Base-by-base conservation (phyloP, 2,113 vertebrate species). In the Pluvianellus socialis region DNA sequence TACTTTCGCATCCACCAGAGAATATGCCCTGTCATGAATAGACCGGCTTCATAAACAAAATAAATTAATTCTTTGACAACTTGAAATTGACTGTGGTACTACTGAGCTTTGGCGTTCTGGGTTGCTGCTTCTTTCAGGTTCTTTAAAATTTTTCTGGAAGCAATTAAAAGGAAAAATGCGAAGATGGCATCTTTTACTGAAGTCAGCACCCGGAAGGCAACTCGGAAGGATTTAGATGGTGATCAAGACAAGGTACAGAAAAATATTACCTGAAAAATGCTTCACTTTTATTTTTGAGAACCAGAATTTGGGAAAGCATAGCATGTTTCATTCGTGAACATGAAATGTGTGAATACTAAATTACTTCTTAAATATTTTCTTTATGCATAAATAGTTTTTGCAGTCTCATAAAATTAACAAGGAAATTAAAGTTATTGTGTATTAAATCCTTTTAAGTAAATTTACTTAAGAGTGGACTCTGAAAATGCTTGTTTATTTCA, bases 131-230 rank as follows among this genome's bases (percentile, higher is more conserved):
- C 80, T 94, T 65, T 58, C 97, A 99, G 99, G 45, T 99, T 99
- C 95, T 99, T 99, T 75, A 98, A 97, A 81, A 91, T 99, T 30
- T 91, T 99, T 50, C 96, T 99, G 30, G 99, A 99, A 53, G 96
- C 98, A 56, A 98, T 99, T 86, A 99, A 98, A 95, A 99, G 97
- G 96, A 99, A 98, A 91, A 98, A 62, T 12, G 96, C 98, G 55
- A 99, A 99, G 95, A 95, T 99, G 65, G 98, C 98, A 3, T 98
- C 98, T 61, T 98, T 99, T 56, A 98, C 97, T 66, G 97, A 96
- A 7, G 98, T 99, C 62, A 98, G 98, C 33, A 88, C 97, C 2
- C 98, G 99, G 56, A 99, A 98, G 95, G 99, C 98, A 81, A 98
- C 98, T 13, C 82, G 76, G 68, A 98, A 91, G 70, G 99, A 99